These are phyloP conservation scores for Seriola aureovittata DNA, from an alignment of 2,113 vertebrate genomes.

Conservation along the genomic window DNA sequence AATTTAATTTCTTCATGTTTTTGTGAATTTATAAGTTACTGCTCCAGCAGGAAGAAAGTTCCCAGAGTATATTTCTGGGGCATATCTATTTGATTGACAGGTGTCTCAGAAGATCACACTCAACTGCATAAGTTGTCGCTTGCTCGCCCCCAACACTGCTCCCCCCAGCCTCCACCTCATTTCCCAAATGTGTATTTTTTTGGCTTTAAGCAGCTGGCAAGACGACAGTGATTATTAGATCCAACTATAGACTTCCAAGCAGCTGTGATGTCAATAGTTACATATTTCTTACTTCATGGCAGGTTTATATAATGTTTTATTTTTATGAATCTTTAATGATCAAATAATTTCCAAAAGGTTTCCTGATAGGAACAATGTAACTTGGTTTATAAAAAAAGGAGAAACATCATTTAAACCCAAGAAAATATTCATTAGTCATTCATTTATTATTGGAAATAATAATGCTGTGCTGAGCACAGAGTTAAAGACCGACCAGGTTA, in stretches of 20 bases:
- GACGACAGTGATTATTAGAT: not conserved
- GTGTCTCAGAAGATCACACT: slow-evolving; percentile 50
- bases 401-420: too few species aligned
- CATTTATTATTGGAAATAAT: too few species aligned
- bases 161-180: not conserved
- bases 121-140: slow-evolving; percentile 31
- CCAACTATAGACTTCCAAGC: not conserved
- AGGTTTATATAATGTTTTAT: too few species aligned
- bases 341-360: too few species aligned
- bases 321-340: too few species aligned
- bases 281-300: too few species aligned
- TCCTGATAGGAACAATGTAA: too few species aligned
- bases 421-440: too few species aligned
- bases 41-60: slow-evolving; percentile 24
- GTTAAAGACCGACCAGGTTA: too few species aligned
- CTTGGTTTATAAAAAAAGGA: too few species aligned
- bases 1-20: not conserved
- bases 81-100: slow-evolving; percentile 57
- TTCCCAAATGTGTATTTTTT: slow-evolving; percentile 41
- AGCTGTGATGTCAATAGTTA: not conserved
- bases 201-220: slow-evolving; percentile 41
- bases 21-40: slow-evolving; percentile 9
- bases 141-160: not conserved
- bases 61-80: not conserved
- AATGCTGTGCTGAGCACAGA: too few species aligned